Evolutionary conservation across 1,140 invertebrate species (phyloP), one percentile per base, ranked within the genome.

Genomic region (Cydia amplana): DNA sequence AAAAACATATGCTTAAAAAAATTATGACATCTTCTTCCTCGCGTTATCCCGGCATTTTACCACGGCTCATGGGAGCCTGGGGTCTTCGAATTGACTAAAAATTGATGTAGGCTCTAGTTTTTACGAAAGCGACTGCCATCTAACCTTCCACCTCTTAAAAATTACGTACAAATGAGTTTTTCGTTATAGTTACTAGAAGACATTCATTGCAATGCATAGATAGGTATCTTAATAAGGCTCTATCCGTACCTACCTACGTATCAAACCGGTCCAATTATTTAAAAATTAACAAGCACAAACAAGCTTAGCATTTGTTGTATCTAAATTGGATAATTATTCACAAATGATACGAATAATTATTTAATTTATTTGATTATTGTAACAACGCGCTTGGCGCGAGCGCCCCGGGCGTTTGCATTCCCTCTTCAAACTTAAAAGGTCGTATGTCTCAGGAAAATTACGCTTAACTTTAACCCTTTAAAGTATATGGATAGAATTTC

Each of bases 331-430:
- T 20, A 70, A 70, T 70, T 40, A 70, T 70, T 70, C 65, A 36
- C 65, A 70, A 70, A 70, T 70, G 36, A 70, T 70, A 70, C 65
- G 65, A 70, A 70, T 70, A 70, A 70, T 70, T 40, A 70, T 70
- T 70, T 32, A 70, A 70, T 70, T 70, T 70, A 70, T 70, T 70
- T 70, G 65, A 70, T 70, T 70, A 70, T 70, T 70, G 65, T 40
- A 40, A 70, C 65, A 70, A 70, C 65, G 28, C 32, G 65, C 16
- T n/a, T 18, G 65, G 65, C 32, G 65, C 65, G 32, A 70, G 65
- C 32, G 65, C 65, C 32, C 32, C 65, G 32, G 65, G 65, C 65
- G n/a, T 70, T 65, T 70, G 65, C 65, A 70, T 18, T 18, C 32
- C 7, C 7, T 18, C 4, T 18, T 65, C 14, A 65, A 18, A 40